A percentile compares a stretch with the other conserved stretches of the same genome.
Conservation (phyloP, 53 echinoderm and acorn worm genomes). For the Astropecten irregularis region DNA sequence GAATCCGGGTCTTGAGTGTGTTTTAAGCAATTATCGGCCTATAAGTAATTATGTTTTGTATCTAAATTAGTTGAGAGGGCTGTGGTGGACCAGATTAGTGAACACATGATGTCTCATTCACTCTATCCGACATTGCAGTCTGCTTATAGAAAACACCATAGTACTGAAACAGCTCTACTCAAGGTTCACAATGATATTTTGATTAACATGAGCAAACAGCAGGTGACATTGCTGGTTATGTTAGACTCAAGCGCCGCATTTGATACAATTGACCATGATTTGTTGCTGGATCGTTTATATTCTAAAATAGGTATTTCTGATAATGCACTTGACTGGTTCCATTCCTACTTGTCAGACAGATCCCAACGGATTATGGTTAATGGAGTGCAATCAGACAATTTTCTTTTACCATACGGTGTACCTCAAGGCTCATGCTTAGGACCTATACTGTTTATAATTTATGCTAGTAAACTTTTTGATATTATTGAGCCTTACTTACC, state of each 20-base stretch:
- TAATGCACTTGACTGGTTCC: conserved; percentile 4
- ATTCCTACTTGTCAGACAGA: not conserved
- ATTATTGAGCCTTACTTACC: conserved; percentile 25
- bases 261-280: conserved; percentile 5
- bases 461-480: conserved; percentile 13
- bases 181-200: conserved; percentile 20
- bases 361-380: not conserved
- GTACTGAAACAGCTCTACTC: conserved; percentile 14
- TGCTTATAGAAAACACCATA: too few relatives aligned
- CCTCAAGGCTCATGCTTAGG: not conserved
- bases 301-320: conserved; percentile 4
- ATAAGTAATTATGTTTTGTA: conserved; percentile 4
- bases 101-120: not conserved
- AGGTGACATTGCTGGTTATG: conserved; percentile 24
- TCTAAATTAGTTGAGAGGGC: conserved; percentile 8
- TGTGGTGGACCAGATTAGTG: conserved; percentile 11
- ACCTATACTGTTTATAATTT: conserved; percentile 9
- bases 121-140: conserved; percentile 11
- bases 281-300: not conserved
- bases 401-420: not conserved
- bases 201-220: conserved; percentile 3
- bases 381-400: conserved; percentile 2
- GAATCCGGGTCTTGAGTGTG: not conserved
- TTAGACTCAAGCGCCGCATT: conserved; percentile 11
- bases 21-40: conserved; percentile 8